Evolutionary conservation across 1,140 invertebrate species (phyloP), one percentile per base, ranked within the genome.

Genomic region (Magallana angulata): DNA sequence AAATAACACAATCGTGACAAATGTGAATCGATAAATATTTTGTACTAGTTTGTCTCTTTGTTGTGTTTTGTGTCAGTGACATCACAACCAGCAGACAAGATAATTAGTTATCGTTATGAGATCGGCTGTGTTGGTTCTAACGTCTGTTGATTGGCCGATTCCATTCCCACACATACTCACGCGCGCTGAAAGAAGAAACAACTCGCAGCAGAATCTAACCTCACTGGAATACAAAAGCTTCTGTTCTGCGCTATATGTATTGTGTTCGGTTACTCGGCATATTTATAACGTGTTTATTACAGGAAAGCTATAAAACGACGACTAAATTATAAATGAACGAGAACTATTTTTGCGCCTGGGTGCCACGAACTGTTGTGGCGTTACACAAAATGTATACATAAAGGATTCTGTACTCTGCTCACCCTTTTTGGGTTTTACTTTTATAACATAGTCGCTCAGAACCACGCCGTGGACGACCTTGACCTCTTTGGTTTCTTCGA

Each of bases 371-470:
- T 48, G 36, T 5, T 48, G 36, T 48, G 36, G 5, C 36, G 36
- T 48, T 48, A 48, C 2, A 48, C 36, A 48, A 48, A 48, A 48
- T 48, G 36, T 48, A 48, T 48, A 48, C 5, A 2, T 24, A 24
- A 24, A 5, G 36, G 36, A 48, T 48, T 48, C 12, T 11, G 57
- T 60, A 16, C 7, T 9, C 24, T 5, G 48, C 48, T 85, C 87
- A 81, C 57, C 80, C 89, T 90, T 87, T 76, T 88, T 85, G 7
- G 82, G 82, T 83, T 86, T 88, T 7, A 60, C 59, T 58, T 87
- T 89, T 0, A 92, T 91, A 24, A 88, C 83, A 57, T 90, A 91
- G 62, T 91, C 87, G 56, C 87, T 84, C 18, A 91, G 30, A 9
- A 89, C 57, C 7, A 24, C 9, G 0, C 89, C 91, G 58, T 91